phyloP scores from a whole-genome alignment of 2,113 vertebrate genomes.

The Salvelinus alpinus region DNA sequence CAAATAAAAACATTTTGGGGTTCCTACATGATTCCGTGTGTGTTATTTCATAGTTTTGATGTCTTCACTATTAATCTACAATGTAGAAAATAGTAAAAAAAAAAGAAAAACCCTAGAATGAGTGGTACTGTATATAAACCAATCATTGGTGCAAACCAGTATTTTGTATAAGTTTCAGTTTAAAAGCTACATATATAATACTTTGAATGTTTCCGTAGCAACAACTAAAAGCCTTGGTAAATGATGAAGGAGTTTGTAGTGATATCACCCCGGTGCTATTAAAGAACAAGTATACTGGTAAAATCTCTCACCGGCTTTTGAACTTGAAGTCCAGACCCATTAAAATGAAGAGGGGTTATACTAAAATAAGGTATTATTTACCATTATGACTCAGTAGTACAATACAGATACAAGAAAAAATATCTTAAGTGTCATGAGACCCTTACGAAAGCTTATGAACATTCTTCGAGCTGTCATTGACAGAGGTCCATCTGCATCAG shows the following conservation, averaged over 20 bases:
- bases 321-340: not conserved
- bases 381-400: not conserved
- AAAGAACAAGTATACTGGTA: not conserved
- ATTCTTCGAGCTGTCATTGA: slow-evolving; percentile 56
- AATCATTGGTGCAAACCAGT: not conserved
- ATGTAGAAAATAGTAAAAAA: too few species aligned
- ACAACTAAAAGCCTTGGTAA: not conserved
- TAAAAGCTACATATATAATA: slow-evolving; percentile 3
- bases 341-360: not conserved
- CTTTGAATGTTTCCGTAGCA: not conserved
- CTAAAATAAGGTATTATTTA: not conserved
- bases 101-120: too few species aligned
- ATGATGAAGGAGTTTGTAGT: slow-evolving; percentile 9
- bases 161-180: not conserved
- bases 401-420: not conserved
- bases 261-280: not conserved
- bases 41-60: too few species aligned
- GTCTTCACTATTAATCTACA: too few species aligned
- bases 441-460: slow-evolving; percentile 29
- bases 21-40: too few species aligned
- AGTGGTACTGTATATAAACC: too few species aligned
- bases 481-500: slow-evolving; percentile 38
- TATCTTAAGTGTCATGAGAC: not conserved
- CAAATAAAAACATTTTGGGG: too few species aligned
- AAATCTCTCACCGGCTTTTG: not conserved